Conservation (phyloP, 2,888 invertebrate genomes). For the Macaria notata region DNA sequence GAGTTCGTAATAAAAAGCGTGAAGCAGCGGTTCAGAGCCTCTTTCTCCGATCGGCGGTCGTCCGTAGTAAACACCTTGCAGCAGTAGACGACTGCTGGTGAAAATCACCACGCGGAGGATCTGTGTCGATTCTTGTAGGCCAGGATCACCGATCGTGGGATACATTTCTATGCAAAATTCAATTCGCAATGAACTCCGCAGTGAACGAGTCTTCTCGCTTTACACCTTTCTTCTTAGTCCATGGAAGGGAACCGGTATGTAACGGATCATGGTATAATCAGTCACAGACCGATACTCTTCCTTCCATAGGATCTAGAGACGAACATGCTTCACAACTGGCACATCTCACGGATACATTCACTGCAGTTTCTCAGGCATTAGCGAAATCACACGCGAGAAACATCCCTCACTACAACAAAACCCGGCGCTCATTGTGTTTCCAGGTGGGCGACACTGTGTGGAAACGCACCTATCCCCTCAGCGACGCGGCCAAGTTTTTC, state of each 20-base stretch:
- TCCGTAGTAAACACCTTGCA: too few relatives aligned
- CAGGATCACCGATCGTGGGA: constrained; percentile 20
- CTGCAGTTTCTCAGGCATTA: background rate
- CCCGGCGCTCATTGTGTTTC: background rate
- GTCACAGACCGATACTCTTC: background rate
- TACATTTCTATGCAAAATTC: too few relatives aligned
- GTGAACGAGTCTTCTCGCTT: background rate
- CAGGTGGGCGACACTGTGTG: background rate
- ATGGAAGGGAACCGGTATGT: background rate
- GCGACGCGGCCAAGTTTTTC: background rate
- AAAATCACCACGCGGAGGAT: too few relatives aligned
- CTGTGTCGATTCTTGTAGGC: constrained; percentile 10
- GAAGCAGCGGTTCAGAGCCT: too few relatives aligned
- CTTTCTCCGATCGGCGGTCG: too few relatives aligned
- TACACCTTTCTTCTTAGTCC: background rate
- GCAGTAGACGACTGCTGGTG: too few relatives aligned
- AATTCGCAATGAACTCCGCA: too few relatives aligned
- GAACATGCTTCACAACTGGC: background rate
- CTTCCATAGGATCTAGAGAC: background rate
- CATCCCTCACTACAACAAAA: background rate
- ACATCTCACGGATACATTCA: background rate
- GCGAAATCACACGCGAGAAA: background rate
- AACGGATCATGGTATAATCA: background rate
- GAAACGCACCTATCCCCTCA: background rate
- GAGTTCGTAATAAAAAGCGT: too few relatives aligned